Conservation (phyloP, 2,888 invertebrate species). For the Drosophila monieri region DNA sequence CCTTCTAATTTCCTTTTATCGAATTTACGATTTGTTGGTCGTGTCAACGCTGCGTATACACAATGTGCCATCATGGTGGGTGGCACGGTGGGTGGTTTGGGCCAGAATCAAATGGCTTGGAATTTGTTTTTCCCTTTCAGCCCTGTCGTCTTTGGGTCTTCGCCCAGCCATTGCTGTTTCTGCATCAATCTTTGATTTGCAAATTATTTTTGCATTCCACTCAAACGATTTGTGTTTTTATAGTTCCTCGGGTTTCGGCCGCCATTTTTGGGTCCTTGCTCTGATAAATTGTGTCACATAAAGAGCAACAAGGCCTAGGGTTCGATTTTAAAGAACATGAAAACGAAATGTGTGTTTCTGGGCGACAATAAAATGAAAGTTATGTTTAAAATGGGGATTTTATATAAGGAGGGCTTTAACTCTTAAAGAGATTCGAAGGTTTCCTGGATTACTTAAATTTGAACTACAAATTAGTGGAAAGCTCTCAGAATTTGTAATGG, state of each 20-base stretch:
- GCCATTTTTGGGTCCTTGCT: conserved; percentile 6
- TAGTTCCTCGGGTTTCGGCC: conserved; percentile 12
- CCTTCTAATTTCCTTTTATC: conserved; percentile 79
- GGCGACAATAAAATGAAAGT: conserved; percentile 24
- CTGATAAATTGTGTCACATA: conserved; percentile 39
- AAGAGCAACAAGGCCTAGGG: conserved; percentile 37
- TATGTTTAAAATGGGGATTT: conserved; percentile 6
- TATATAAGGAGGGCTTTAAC: conserved; percentile 3
- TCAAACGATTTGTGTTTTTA: conserved; percentile 61
- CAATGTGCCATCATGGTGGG: conserved; percentile 11
- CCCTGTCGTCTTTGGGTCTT: conserved; percentile 7
- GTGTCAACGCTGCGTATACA: conserved; percentile 52
- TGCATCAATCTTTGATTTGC: conserved; percentile 53
- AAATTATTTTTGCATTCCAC: conserved; percentile 54
- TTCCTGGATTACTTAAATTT: neutral
- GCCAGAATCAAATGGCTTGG: conserved; percentile 11
- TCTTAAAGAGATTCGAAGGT: conserved; percentile 5
- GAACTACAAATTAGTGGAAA: neutral
- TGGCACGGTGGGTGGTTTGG: conserved; percentile 6
- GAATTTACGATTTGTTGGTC: conserved; percentile 77
- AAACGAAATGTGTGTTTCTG: conserved; percentile 8
- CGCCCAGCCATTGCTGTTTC: neutral
- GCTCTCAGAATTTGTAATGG: neutral
- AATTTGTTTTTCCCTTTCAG: conserved; percentile 28
- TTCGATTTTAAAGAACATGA: conserved; percentile 25